phyloP scores from a whole-genome alignment of 2,797 vertebrate species.

The Catostomus latipinnis region DNA sequence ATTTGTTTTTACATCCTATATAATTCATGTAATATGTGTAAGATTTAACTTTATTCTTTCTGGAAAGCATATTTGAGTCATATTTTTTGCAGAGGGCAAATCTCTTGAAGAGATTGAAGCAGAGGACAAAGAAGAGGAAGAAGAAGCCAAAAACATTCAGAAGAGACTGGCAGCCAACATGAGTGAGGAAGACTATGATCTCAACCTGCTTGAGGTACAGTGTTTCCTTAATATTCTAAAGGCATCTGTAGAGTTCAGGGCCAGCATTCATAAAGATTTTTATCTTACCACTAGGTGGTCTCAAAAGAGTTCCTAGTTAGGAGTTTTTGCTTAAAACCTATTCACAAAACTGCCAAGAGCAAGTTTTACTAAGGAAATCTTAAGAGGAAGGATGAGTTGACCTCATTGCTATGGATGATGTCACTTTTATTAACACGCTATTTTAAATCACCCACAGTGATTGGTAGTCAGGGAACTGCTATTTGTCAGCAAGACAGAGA shows the following conservation, averaged over 20 bases:
- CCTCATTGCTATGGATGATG: too few species aligned
- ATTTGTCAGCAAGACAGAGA: too few species aligned
- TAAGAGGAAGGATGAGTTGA: too few species aligned
- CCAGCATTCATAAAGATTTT: too few species aligned
- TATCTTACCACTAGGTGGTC: too few species aligned
- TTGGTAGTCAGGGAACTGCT: too few species aligned
- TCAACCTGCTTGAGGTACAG: slow-evolving; percentile 80
- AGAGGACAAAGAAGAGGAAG: slow-evolving; percentile 92
- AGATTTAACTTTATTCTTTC: neutral
- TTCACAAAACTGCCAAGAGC: too few species aligned
- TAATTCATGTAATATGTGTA: neutral
- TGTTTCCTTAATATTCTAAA: neutral
- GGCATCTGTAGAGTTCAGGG: neutral
- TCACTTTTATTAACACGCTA: too few species aligned
- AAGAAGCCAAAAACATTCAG: slow-evolving; percentile 92
- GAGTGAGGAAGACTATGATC: slow-evolving; percentile 92
- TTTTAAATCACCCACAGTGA: too few species aligned
- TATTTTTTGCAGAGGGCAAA: slow-evolving; percentile 72
- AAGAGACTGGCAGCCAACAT: slow-evolving; percentile 84
- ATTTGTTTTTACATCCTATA: neutral
- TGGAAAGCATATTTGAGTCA: neutral
- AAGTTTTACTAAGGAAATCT: too few species aligned
- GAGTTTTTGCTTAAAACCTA: too few species aligned
- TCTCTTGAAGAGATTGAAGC: slow-evolving; percentile 81
- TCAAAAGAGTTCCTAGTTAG: too few species aligned